phyloP scores from a whole-genome alignment of 1,140 invertebrate species.

The Olivierus martensii region DNA sequence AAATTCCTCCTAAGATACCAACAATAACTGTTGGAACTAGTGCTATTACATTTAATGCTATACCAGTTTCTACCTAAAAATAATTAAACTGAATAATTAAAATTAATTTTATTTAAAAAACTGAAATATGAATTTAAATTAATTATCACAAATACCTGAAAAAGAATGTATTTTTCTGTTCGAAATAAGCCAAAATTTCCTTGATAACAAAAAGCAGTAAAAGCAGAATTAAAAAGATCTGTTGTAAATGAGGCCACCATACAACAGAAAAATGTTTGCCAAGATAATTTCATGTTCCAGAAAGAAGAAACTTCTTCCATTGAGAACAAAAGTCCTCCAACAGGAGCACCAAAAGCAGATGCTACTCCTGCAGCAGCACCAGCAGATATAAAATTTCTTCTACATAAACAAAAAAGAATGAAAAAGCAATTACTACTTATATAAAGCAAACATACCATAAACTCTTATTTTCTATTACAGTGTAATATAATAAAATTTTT shows the following conservation, averaged over 20 bases:
- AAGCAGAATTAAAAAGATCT: conserved; percentile 32
- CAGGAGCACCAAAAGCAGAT: conserved; percentile 97
- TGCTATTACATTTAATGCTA: conserved; percentile 16
- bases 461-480: no score
- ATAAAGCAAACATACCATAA: no score
- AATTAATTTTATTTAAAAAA: background rate
- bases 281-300: conserved; percentile 95
- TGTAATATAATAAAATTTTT: no score
- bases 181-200: conserved; percentile 33
- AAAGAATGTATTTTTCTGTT: conserved; percentile 19
- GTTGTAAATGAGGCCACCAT: conserved; percentile 89
- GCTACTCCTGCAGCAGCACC: conserved; percentile 97
- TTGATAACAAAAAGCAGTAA: conserved; percentile 28
- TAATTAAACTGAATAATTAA: background rate
- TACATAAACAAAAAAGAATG: no score
- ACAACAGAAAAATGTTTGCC: conserved; percentile 98
- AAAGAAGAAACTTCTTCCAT: conserved; percentile 99
- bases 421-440: no score
- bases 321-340: conserved; percentile 91
- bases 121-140: background rate
- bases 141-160: conserved; percentile 1
- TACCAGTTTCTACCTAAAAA: conserved; percentile 8
- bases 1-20: conserved; percentile 66
- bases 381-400: conserved; percentile 62
- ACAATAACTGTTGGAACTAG: conserved; percentile 45